These are phyloP conservation scores for Ametastegia equiseti DNA, from an alignment of 2,888 invertebrate genomes.

Conservation along the genomic window DNA sequence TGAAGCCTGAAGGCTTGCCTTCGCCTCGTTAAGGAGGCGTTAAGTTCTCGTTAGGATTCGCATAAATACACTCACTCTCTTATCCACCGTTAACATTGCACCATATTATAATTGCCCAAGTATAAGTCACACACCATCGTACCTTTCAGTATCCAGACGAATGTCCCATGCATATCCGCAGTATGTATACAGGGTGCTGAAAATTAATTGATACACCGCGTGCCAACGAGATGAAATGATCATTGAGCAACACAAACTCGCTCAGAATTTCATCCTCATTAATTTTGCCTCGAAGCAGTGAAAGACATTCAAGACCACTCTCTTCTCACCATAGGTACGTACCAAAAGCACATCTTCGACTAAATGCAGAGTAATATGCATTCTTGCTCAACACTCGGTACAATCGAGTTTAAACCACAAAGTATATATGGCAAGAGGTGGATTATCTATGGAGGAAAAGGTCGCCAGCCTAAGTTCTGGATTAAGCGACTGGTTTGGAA, in stretches of 20 bases:
- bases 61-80: constrained; percentile 43
- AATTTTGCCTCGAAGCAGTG: no score
- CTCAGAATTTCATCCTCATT: not conserved
- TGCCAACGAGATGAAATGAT: not conserved
- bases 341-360: not conserved
- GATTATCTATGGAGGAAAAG: not conserved
- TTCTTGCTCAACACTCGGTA: not conserved
- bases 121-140: not conserved
- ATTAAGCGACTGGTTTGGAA: constrained; percentile 30
- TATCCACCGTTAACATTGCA: constrained; percentile 7
- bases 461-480: not conserved
- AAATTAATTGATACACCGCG: not conserved
- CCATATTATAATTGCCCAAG: constrained; percentile 37
- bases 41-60: constrained; percentile 53
- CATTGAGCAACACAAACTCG: not conserved
- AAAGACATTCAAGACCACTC: no score
- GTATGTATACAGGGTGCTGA: not conserved
- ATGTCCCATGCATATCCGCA: not conserved
- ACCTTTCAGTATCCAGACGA: not conserved
- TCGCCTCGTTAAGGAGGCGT: constrained; percentile 55
- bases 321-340: not conserved
- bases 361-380: not conserved
- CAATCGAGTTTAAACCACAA: not conserved
- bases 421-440: no score
- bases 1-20: constrained; percentile 45